These are phyloP conservation scores for Aphidius ervi DNA, from an alignment of 1,140 invertebrate species.

Conservation along the genomic window DNA sequence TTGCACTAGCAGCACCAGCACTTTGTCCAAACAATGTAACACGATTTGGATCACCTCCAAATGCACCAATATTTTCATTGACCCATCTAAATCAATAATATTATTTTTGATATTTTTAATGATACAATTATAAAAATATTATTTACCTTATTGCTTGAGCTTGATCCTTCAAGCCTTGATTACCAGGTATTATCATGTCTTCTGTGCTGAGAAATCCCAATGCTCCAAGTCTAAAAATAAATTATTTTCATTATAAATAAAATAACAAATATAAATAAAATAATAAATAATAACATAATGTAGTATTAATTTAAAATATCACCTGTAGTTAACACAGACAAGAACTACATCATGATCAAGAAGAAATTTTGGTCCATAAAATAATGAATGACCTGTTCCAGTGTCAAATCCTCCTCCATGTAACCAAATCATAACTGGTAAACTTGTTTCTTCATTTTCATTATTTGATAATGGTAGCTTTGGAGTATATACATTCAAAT, in stretches of 20 bases:
- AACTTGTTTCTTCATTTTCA: constrained; percentile 18
- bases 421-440: constrained; percentile 73
- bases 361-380: constrained; percentile 69
- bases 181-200: constrained; percentile 60
- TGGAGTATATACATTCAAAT: constrained; percentile 80
- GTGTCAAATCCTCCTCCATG: constrained; percentile 73
- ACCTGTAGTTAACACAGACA: constrained; percentile 76
- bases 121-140: too few relatives aligned
- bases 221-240: constrained; percentile 53
- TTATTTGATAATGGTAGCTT: constrained; percentile 31
- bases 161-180: constrained; percentile 74
- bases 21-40: constrained; percentile 73
- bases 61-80: constrained; percentile 63
- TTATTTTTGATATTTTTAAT: too few relatives aligned
- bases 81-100: constrained; percentile 59
- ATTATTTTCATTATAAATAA: not conserved
- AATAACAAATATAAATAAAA: too few relatives aligned
- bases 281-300: too few relatives aligned
- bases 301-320: constrained; percentile 30
- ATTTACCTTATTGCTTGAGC: constrained; percentile 53
- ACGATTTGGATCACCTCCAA: constrained; percentile 63
- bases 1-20: constrained; percentile 64
- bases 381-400: constrained; percentile 60
- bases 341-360: constrained; percentile 71
- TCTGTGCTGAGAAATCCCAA: constrained; percentile 67